These are phyloP conservation scores for Aphelocoma coerulescens DNA, from an alignment of 2,113 vertebrate genomes.

Conservation along the genomic window DNA sequence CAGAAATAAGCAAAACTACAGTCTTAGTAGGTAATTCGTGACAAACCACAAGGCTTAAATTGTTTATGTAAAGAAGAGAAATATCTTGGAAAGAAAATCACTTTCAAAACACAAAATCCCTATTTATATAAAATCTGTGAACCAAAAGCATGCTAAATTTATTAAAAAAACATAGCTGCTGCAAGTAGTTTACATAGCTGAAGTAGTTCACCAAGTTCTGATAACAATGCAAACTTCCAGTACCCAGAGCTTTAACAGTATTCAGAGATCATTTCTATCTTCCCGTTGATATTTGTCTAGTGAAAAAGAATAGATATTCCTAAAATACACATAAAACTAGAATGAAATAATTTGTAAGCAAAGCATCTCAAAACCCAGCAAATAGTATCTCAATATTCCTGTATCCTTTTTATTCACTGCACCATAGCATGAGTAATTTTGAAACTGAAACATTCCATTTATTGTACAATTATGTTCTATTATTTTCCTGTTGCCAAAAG, in stretches of 20 bases:
- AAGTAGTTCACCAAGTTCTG: slow-evolving; percentile 15
- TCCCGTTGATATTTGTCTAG: slow-evolving; percentile 27
- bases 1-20: slow-evolving; percentile 6
- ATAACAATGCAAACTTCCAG: slow-evolving; percentile 28
- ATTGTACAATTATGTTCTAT: slow-evolving; percentile 75
- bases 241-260: slow-evolving; percentile 15
- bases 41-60: neutral
- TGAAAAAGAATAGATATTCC: slow-evolving; percentile 51
- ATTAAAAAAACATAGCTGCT: neutral
- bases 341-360: slow-evolving; percentile 63
- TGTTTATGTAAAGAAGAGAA: neutral
- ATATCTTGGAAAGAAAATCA: neutral
- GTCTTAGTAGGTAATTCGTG: neutral
- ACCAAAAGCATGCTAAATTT: neutral
- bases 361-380: slow-evolving; percentile 47
- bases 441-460: slow-evolving; percentile 68
- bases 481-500: slow-evolving; percentile 72
- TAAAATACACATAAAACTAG: slow-evolving; percentile 48
- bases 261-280: neutral
- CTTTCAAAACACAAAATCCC: neutral
- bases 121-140: neutral
- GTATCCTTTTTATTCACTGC: slow-evolving; percentile 49
- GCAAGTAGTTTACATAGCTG: neutral
- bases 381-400: slow-evolving; percentile 46
- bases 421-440: slow-evolving; percentile 59